These are phyloP conservation scores for Pipistrellus pygmaeus DNA, from an alignment of 2,797 vertebrate species.

Conservation along the genomic window DNA sequence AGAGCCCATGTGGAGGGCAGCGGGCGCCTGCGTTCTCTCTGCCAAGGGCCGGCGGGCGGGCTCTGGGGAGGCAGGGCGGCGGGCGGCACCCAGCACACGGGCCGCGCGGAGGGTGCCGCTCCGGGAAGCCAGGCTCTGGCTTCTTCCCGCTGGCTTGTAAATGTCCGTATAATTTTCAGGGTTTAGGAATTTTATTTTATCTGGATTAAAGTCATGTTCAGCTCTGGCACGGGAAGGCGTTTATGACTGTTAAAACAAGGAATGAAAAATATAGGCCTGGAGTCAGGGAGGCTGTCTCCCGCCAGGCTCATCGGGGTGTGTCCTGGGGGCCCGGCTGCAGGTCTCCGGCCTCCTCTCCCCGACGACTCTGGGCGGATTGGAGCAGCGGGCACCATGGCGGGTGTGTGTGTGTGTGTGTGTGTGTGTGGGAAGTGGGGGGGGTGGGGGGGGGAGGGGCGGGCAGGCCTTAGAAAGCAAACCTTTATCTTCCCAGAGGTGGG, in stretches of 20 bases:
- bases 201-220: conserved; percentile 87
- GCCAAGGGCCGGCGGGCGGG: not conserved
- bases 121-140: conserved; percentile 75
- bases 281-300: conserved; percentile 73
- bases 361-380: not conserved
- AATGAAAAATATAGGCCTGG: conserved; percentile 84
- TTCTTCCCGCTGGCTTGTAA: conserved; percentile 83
- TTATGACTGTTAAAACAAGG: conserved; percentile 87
- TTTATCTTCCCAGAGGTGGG: not conserved
- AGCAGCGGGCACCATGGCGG: not conserved
- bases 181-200: conserved; percentile 87
- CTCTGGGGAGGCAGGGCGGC: conserved; percentile 22
- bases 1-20: not conserved
- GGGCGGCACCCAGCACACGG: conserved; percentile 26
- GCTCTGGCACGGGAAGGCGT: conserved; percentile 85
- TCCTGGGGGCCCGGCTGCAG: conserved; percentile 68
- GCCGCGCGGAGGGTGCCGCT: conserved; percentile 79
- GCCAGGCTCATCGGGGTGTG: conserved; percentile 76
- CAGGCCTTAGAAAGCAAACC: not conserved
- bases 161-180: conserved; percentile 82
- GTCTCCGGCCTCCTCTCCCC: conserved; percentile 1
- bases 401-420: too few relatives aligned
- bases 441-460: too few relatives aligned
- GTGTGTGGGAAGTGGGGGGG: not conserved
- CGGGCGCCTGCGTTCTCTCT: not conserved